A percentile compares a stretch with the other conserved stretches of the same genome.
These are phyloP conservation scores for Trogon melanurus DNA, from an alignment of 2,113 vertebrate genomes.

Conservation along the genomic window DNA sequence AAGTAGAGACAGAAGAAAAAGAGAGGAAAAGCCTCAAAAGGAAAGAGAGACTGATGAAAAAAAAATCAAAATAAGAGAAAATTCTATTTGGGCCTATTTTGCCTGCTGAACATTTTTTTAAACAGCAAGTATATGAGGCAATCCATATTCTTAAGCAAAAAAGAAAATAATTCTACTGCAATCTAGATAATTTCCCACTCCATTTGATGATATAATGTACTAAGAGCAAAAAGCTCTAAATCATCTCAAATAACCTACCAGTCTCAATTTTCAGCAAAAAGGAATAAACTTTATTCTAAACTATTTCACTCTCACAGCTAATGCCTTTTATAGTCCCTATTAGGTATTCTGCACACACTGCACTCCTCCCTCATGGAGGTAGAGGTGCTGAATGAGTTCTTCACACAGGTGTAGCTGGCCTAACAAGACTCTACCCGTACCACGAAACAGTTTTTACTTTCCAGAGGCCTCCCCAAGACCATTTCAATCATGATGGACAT, in stretches of 20 bases:
- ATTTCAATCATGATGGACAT: background rate
- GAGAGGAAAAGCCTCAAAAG: background rate
- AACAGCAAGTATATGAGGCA: background rate
- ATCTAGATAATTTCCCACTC: conserved; percentile 44
- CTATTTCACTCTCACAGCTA: background rate
- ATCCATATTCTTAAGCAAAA: conserved; percentile 39
- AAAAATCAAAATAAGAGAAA: background rate
- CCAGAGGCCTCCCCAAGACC: background rate
- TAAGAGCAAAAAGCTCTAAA: conserved; percentile 46
- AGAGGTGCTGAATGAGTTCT: background rate
- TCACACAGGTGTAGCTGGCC: background rate
- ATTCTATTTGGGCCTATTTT: conserved; percentile 2
- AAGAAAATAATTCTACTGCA: conserved; percentile 4
- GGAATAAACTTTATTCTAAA: background rate
- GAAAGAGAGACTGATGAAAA: background rate
- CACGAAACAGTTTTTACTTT: background rate
- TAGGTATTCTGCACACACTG: background rate
- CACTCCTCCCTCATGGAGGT: background rate
- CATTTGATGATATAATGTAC: conserved; percentile 11
- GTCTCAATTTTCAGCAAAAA: background rate
- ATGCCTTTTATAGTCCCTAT: background rate
- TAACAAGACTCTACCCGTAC: background rate
- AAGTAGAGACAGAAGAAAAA: background rate
- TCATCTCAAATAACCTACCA: conserved; percentile 3
- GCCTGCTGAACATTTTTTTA: background rate